phyloP scores from a whole-genome alignment of 2,797 vertebrate species.

The Todus mexicanus region DNA sequence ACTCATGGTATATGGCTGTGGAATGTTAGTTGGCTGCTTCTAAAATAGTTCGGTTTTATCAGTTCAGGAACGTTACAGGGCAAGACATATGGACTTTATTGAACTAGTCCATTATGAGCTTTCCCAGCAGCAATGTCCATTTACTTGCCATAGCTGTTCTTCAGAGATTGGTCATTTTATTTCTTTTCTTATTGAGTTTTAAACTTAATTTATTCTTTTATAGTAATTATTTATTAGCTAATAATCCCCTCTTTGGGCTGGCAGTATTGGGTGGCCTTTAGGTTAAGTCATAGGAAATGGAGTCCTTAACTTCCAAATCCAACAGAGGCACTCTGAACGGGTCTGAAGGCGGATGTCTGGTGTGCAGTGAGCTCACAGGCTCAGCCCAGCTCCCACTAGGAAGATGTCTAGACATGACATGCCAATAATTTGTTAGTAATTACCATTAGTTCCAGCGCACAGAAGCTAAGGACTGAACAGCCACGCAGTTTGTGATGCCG shows the following conservation, averaged over 20 bases:
- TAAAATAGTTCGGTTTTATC: constrained; percentile 39
- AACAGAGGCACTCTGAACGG: background rate
- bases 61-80: background rate
- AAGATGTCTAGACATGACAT: constrained; percentile 24
- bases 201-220: background rate
- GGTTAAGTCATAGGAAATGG: constrained; percentile 22
- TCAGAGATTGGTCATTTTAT: background rate
- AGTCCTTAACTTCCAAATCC: background rate
- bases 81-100: constrained; percentile 1
- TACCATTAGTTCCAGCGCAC: background rate
- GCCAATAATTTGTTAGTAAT: constrained; percentile 27
- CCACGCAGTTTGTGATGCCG: background rate
- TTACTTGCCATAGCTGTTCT: background rate
- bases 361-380: background rate
- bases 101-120: background rate
- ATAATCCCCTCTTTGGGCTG: background rate
- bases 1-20: constrained; percentile 34
- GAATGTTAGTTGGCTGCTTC: constrained; percentile 55
- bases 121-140: constrained; percentile 15
- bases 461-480: background rate
- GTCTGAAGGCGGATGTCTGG: background rate
- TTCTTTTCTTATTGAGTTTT: background rate
- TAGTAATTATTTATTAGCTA: constrained; percentile 41
- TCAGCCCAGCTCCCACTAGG: background rate
- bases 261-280: background rate